These are phyloP conservation scores for Imbricaverruca yamaguchii DNA, from an alignment of 2,888 invertebrate genomes.

Conservation along the genomic window DNA sequence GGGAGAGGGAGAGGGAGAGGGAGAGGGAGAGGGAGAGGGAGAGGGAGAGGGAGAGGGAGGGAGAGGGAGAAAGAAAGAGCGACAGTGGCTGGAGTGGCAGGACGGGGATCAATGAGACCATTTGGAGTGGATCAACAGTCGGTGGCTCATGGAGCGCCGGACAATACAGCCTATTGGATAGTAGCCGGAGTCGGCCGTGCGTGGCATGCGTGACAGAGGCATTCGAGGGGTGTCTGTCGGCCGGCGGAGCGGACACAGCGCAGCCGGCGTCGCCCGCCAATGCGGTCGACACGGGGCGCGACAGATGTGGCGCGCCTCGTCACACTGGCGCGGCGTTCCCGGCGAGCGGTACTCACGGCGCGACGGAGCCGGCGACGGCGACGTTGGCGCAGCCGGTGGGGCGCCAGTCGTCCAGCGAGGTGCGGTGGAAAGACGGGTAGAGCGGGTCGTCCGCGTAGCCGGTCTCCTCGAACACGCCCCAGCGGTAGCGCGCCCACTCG, in stretches of 20 bases:
- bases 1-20: too few species aligned
- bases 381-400: conserved; percentile 31
- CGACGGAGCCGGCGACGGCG: conserved; percentile 12
- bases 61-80: neutral
- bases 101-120: neutral
- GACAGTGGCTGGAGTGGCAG: too few species aligned
- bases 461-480: conserved; percentile 60
- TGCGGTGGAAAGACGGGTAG: conserved; percentile 50
- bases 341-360: neutral
- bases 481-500: conserved; percentile 59
- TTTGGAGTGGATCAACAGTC: neutral
- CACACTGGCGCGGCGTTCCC: neutral
- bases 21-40: too few species aligned
- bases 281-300: too few species aligned
- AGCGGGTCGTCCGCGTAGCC: conserved; percentile 52
- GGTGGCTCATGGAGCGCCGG: neutral
- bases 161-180: neutral
- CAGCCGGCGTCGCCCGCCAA: too few species aligned
- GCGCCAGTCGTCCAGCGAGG: neutral
- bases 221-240: neutral
- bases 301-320: too few species aligned
- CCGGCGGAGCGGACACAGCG: too few species aligned
- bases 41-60: too few species aligned
- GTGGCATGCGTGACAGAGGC: neutral
- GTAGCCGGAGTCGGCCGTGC: neutral